phyloP scores from a whole-genome alignment of 2,888 invertebrate genomes.

The Metopia argyrocephala region DNA sequence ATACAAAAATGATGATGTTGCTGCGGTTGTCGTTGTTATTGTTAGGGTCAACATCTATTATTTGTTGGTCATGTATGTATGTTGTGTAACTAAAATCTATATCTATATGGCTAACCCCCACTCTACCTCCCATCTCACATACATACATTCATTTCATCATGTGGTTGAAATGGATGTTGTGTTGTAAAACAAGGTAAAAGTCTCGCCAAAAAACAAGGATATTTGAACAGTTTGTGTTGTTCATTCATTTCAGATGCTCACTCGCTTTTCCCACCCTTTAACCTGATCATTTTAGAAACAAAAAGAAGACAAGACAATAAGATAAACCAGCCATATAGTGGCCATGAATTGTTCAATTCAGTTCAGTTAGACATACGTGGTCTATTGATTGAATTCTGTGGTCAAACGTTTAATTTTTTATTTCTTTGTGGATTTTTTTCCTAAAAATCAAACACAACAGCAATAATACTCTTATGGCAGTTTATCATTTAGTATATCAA shows the following conservation, averaged over 20 bases:
- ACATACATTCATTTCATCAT: too few species aligned
- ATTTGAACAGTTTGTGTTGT: slow-evolving; percentile 53
- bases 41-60: slow-evolving; percentile 63
- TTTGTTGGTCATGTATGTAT: slow-evolving; percentile 60
- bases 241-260: not conserved
- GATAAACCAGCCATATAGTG: slow-evolving; percentile 3
- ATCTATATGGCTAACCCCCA: slow-evolving; percentile 18
- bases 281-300: not conserved
- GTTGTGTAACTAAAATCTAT: not conserved
- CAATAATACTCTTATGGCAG: too few species aligned
- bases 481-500: too few species aligned
- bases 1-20: slow-evolving; percentile 53
- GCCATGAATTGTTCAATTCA: slow-evolving; percentile 33
- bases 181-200: slow-evolving; percentile 57
- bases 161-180: slow-evolving; percentile 26
- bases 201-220: slow-evolving; percentile 62
- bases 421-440: slow-evolving; percentile 6
- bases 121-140: too few species aligned
- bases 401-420: slow-evolving; percentile 38
- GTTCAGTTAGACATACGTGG: slow-evolving; percentile 43
- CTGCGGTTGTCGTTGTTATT: slow-evolving; percentile 60
- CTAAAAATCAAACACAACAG: too few species aligned
- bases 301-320: not conserved
- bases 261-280: not conserved
- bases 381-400: slow-evolving; percentile 63